These are phyloP conservation scores for Bombus cullumanus DNA, from an alignment of 1,140 invertebrate species.

Conservation along the genomic window DNA sequence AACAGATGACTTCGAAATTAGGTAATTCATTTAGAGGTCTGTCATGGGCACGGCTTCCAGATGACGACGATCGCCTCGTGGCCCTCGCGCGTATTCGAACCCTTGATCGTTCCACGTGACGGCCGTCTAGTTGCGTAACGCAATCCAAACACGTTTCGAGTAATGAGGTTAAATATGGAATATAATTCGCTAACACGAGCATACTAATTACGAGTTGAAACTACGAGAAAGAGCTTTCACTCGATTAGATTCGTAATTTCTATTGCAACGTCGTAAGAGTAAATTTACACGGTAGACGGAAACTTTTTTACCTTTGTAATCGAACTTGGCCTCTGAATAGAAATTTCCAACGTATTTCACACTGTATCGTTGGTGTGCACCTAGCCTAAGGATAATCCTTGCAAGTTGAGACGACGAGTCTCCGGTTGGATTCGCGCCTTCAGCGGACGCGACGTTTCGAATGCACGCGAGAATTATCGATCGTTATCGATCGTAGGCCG, in stretches of 20 bases:
- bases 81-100: slow-evolving; percentile 7
- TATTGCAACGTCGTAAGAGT: too few species aligned
- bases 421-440: too few species aligned
- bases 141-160: slow-evolving; percentile 31
- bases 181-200: slow-evolving; percentile 39
- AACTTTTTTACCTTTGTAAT: too few species aligned
- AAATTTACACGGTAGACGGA: too few species aligned
- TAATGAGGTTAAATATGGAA: slow-evolving; percentile 45
- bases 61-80: background rate
- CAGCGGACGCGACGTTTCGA: too few species aligned
- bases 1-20: slow-evolving; percentile 16
- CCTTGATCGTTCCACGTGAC: background rate
- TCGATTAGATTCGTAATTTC: too few species aligned
- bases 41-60: background rate
- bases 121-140: slow-evolving; percentile 27
- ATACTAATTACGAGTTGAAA: background rate
- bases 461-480: slow-evolving; percentile 41
- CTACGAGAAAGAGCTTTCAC: too few species aligned
- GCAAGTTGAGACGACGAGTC: too few species aligned
- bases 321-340: too few species aligned
- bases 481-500: slow-evolving; percentile 37
- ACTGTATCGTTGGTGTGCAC: too few species aligned
- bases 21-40: slow-evolving; percentile 33
- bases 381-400: too few species aligned
- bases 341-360: too few species aligned